Evolutionary conservation across 2,888 invertebrate genomes (phyloP), one percentile per base, ranked within the genome.

Genomic region (Germaria angustata): DNA sequence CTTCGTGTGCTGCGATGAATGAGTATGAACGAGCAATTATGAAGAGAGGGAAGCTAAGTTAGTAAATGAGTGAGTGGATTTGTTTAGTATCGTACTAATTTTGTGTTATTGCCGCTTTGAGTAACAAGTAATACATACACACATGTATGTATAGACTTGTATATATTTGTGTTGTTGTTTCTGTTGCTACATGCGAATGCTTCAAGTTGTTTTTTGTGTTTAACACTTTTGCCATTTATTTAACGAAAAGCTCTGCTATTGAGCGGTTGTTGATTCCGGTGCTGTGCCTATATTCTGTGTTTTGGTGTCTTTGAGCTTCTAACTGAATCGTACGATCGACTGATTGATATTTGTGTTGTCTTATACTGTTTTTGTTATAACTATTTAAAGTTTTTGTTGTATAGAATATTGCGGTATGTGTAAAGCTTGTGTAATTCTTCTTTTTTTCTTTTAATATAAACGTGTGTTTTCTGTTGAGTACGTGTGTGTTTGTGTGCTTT

Each of bases 191-290:
- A 85, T 82, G 69, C 65, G 46, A 76, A 75, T 79, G 75, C 75
- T 75, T 79, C 20, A 79, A 82, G 79, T 79, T n/a, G 75, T 71
- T 82, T 82, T 84, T 86, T 84, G 55, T 66, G 72, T 73, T 82
- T 84, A 86, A 85, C 86, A 86, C 86, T 86, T 85, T 85, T 83
- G 87, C 51, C 78, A 86, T 85, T 90, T 89, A 90, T 90, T 90
- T 90, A 87, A 87, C 88, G 86, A 87, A 88, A 87, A 89, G 90
- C 89, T 89, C 88, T 90, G 86, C 86, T 86, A 87, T 86, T 87
- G 90, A 88, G 88, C 90, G 90, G 90, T 90, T 87, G 87, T 86
- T 86, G 82, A 69, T 79, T 71, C 80, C 85, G 85, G 84, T 79
- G 79, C 79, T 59, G 71, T 77, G 63, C 41, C 41, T 44, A 24